Evolutionary conservation across 2,888 invertebrate genomes (phyloP), one percentile per base, ranked within the genome.

Genomic region (Calameuta filiformis): DNA sequence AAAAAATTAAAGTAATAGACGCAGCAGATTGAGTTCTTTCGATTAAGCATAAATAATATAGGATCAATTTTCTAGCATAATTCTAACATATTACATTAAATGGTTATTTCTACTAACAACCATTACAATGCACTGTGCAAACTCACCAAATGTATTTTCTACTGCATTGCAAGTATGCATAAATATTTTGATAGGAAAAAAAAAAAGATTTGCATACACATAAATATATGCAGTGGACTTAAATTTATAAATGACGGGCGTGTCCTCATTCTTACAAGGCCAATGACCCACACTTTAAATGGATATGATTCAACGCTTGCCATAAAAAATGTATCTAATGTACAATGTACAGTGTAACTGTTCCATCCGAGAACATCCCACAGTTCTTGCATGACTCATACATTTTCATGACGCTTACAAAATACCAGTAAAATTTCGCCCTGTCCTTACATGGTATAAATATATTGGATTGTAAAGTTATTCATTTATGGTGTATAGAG

Each of bases 121-220:
- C 23, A 23, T 56, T 56, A 56, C 23, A 56, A 56, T 56, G 56
- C 56, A 56, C 56, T 23, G 56, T 56, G 56, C 23, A 56, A 56
- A 56, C 56, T 23, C 56, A 56, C 23, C 56, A 56, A 56, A 56
- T 56, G 56, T 56, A 56, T 23, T 56, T 56, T 77, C 35, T 68
- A n/a, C 73, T 40, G 69, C 77, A 33, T 31, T 23, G 35, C 69
- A 73, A 31, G 68, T 68, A 68, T 68, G 76, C 73, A 73, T 75
- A 33, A 73, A 69, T 75, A 56, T 69, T 68, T 71, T 37, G 68
- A 73, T 73, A 33, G 15, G n/a, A n/a, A 35, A 31, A n/a, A 56
- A 56, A 23, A 56, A 23, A 6, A 9, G 56, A 56, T 56, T 56
- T 56, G 56, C 56, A 56, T 56, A 56, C 56, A 56, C 56, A 23